Percentiles rank a stretch among this genome's conserved stretches.
Conservation (phyloP, 35 echinoderm and acorn worm species). For the Apostichopus californicus region DNA sequence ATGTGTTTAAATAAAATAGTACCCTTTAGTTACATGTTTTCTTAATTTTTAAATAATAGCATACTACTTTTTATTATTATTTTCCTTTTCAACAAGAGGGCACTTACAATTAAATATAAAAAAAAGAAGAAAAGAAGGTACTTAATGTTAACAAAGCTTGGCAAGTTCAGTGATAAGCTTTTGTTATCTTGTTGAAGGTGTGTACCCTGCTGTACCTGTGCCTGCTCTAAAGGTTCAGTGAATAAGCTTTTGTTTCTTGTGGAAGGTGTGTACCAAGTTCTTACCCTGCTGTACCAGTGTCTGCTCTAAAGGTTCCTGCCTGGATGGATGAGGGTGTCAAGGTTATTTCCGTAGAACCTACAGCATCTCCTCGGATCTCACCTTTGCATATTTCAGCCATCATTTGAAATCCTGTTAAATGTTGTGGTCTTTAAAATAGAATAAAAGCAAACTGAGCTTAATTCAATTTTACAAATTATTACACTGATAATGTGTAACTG, state of each 20-base stretch:
- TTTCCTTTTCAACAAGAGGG: too few relatives aligned
- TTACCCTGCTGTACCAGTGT: slow-evolving; percentile 96
- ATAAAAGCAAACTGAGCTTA: not conserved
- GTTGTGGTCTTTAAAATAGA: slow-evolving; percentile 81
- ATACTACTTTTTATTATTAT: too few relatives aligned
- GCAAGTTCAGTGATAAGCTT: not conserved
- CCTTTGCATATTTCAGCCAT: slow-evolving; percentile 73
- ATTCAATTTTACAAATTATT: too few relatives aligned
- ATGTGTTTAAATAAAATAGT: too few relatives aligned
- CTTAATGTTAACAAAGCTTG: too few relatives aligned
- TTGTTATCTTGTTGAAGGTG: too few relatives aligned
- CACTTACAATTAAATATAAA: too few relatives aligned
- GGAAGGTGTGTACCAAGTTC: not conserved
- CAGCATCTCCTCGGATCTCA: slow-evolving; percentile 69
- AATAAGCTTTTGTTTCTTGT: too few relatives aligned
- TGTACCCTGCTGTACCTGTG: slow-evolving; percentile 86
- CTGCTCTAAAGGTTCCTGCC: slow-evolving; percentile 68
- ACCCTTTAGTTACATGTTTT: too few relatives aligned
- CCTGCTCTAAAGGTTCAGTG: slow-evolving; percentile 54
- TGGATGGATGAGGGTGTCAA: slow-evolving; percentile 65
- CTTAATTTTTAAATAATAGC: too few relatives aligned
- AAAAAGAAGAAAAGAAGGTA: too few relatives aligned
- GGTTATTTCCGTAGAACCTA: slow-evolving; percentile 83
- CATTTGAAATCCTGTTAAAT: slow-evolving; percentile 87
- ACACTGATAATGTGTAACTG: too few relatives aligned